phyloP scores from a whole-genome alignment of 1,140 invertebrate genomes.

The Helicoverpa zea region DNA sequence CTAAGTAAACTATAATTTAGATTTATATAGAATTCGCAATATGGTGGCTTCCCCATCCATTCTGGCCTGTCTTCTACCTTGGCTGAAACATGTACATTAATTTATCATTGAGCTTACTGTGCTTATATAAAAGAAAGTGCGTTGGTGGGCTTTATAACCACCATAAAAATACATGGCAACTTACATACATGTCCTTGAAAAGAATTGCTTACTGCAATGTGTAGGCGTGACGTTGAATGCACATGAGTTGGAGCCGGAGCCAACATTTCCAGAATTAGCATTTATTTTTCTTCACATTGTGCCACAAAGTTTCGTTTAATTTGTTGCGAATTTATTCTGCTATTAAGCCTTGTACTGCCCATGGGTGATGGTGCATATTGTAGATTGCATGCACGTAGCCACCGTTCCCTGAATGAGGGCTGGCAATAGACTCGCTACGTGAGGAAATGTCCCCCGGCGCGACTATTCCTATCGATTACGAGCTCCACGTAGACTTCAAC shows the following conservation, averaged over 20 bases:
- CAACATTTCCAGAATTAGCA: slow-evolving; percentile 2
- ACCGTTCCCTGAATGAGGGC: slow-evolving; percentile 60
- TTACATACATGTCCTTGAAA: slow-evolving; percentile 1
- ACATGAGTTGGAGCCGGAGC: background rate
- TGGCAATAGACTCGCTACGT: slow-evolving; percentile 59
- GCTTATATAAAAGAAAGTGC: too few species aligned
- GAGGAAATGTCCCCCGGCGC: slow-evolving; percentile 63
- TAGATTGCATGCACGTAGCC: slow-evolving; percentile 64
- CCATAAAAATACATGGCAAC: background rate
- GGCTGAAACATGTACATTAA: too few species aligned
- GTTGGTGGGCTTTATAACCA: too few species aligned
- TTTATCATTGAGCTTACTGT: too few species aligned
- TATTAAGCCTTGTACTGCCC: slow-evolving; percentile 43
- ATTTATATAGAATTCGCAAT: too few species aligned
- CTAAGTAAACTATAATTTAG: too few species aligned
- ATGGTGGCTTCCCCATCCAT: too few species aligned
- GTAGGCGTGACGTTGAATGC: slow-evolving; percentile 10
- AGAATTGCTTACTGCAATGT: slow-evolving; percentile 21
- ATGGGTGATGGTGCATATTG: slow-evolving; percentile 48
- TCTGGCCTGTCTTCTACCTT: too few species aligned
- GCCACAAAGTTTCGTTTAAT: slow-evolving; percentile 24
- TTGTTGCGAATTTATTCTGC: slow-evolving; percentile 46
- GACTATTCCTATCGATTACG: slow-evolving; percentile 55
- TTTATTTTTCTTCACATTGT: slow-evolving; percentile 28
- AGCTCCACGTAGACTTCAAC: background rate